phyloP scores from a whole-genome alignment of 2,888 invertebrate genomes.

The Philereme transversata region DNA sequence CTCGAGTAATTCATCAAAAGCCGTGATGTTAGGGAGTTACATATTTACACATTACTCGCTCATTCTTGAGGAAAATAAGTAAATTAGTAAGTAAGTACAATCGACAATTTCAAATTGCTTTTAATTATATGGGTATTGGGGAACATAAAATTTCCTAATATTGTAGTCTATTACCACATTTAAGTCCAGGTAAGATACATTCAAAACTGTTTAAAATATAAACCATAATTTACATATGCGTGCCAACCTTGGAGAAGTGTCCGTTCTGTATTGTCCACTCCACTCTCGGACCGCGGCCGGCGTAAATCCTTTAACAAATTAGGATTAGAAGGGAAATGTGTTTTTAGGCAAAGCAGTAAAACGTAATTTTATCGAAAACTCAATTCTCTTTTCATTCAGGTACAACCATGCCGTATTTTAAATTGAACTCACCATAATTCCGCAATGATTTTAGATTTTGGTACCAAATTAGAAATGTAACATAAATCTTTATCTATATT shows the following conservation, averaged over 20 bases:
- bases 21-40: not conserved
- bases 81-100: too few relatives aligned
- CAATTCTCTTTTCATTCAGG: slow-evolving; percentile 49
- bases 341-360: slow-evolving; percentile 65
- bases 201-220: slow-evolving; percentile 12
- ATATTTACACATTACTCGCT: not conserved
- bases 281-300: slow-evolving; percentile 53
- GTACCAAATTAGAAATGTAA: not conserved
- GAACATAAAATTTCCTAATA: too few relatives aligned
- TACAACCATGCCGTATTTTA: slow-evolving; percentile 5
- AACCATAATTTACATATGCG: slow-evolving; percentile 40
- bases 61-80: not conserved
- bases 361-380: slow-evolving; percentile 64
- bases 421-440: slow-evolving; percentile 10
- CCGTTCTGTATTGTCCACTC: slow-evolving; percentile 39
- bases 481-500: not conserved
- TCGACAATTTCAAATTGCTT: too few relatives aligned
- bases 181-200: slow-evolving; percentile 7
- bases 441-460: not conserved
- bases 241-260: slow-evolving; percentile 43
- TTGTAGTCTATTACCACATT: too few relatives aligned
- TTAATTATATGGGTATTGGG: too few relatives aligned
- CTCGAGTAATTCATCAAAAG: not conserved
- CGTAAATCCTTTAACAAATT: slow-evolving; percentile 71
- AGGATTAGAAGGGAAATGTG: slow-evolving; percentile 68